Conservation (phyloP, 2,888 invertebrate species). For the Philopedon plagiatum region DNA sequence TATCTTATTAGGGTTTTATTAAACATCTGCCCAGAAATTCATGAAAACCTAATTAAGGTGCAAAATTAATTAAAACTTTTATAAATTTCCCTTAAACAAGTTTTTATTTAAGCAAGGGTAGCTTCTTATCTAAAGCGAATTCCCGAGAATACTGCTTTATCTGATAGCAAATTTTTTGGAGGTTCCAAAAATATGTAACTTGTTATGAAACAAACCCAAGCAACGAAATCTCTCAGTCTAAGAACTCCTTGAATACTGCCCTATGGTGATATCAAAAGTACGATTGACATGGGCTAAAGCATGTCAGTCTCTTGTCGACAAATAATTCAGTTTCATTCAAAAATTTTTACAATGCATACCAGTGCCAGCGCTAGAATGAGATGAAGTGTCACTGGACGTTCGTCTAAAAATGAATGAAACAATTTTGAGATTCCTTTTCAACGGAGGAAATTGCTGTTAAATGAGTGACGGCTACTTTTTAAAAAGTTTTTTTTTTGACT, state of each 20-base stretch:
- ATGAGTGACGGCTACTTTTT: not conserved
- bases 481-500: not conserved
- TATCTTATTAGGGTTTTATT: too few species aligned
- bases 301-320: constrained; percentile 58
- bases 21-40: too few species aligned
- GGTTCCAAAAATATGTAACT: too few species aligned
- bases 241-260: not conserved
- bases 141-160: too few species aligned
- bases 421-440: not conserved
- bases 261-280: constrained; percentile 36
- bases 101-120: too few species aligned
- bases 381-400: not conserved
- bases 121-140: too few species aligned
- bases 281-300: constrained; percentile 56
- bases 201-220: too few species aligned
- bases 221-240: not conserved
- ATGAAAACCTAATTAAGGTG: too few species aligned
- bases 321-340: constrained; percentile 52
- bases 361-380: not conserved
- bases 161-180: too few species aligned
- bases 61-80: too few species aligned
- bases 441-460: constrained; percentile 13
- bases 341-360: constrained; percentile 38
- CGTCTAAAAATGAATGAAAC: constrained; percentile 1
- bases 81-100: too few species aligned